Evolutionary conservation across 2,797 vertebrate genomes (phyloP), one percentile per base, ranked within the genome.

Genomic region (Gephyroberyx darwinii): DNA sequence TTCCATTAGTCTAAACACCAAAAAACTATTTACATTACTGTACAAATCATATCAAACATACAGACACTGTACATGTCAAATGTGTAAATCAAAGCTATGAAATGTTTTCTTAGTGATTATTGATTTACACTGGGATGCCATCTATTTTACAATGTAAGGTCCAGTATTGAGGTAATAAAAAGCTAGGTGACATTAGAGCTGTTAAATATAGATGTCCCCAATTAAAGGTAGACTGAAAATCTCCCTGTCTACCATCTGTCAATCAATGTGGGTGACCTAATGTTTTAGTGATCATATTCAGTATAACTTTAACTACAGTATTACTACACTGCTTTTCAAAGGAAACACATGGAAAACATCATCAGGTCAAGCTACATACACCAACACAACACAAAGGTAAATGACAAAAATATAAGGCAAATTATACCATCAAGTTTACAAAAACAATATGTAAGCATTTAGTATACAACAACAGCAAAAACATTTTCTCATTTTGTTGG

Each of bases 401-500:
- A 75, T 9, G 19, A 76, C 8, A 48, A n/a, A 64, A 67, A 37
- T 17, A 1, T 74, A 90, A 90, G 85, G 86, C 82, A 83, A 77
- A 35, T 50, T 55, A 33, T 69, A 37, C 8, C 30, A 78, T 83
- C 2, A 65, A 58, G 59, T 74, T 77, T 70, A 71, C 68, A 81
- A 82, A 45, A 77, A 74, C 0, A 81, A 75, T 69, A 31, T 64
- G 84, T 82, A 87, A 84, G 90, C 80, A 74, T 71, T 68, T n/a
- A 61, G 33, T 5, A 55, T 67, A 86, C 88, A 91, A 90, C 90
- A 91, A 87, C 91, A 92, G 85, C 87, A 90, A 90, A 83, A 90
- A 84, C 81, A 82, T 47, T n/a, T 66, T 53, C 8, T 65, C 37
- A 30, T 62, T 50, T 16, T 20, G n/a, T 14, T 30, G 19, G 12